These are phyloP conservation scores for Synanthedon myopaeformis DNA, from an alignment of 2,888 invertebrate genomes.

Conservation along the genomic window DNA sequence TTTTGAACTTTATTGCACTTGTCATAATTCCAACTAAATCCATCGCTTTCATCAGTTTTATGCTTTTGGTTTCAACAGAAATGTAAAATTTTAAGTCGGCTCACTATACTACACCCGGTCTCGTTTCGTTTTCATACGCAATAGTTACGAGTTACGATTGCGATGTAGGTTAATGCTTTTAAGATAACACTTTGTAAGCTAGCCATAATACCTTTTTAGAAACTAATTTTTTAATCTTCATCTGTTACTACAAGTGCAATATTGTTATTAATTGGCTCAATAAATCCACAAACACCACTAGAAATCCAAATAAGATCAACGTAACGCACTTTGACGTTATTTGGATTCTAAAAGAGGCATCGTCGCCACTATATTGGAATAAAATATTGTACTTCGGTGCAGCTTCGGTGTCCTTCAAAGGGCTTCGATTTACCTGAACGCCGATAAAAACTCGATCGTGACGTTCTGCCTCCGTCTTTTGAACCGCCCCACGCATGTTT, in stretches of 20 bases:
- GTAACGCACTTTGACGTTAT: too few species aligned
- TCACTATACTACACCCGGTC: slow-evolving; percentile 26
- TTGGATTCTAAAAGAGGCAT: too few species aligned
- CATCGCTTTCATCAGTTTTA: slow-evolving; percentile 28
- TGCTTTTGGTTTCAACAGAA: slow-evolving; percentile 53
- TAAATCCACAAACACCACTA: too few species aligned
- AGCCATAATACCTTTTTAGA: slow-evolving; percentile 6
- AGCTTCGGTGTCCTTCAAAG: slow-evolving; percentile 5
- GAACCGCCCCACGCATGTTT: slow-evolving; percentile 31
- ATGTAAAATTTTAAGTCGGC: slow-evolving; percentile 36
- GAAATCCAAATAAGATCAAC: too few species aligned
- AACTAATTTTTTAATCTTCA: slow-evolving; percentile 19
- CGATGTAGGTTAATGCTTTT: slow-evolving; percentile 57
- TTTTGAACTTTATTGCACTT: slow-evolving; percentile 18
- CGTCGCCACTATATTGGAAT: too few species aligned
- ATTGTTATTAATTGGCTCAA: slow-evolving; percentile 15
- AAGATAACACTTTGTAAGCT: slow-evolving; percentile 28
- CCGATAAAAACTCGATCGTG: slow-evolving; percentile 46
- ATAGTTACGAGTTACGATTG: slow-evolving; percentile 44
- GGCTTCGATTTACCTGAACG: slow-evolving; percentile 23
- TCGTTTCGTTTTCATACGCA: slow-evolving; percentile 44
- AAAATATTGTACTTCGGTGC: background rate
- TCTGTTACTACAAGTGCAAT: slow-evolving; percentile 28
- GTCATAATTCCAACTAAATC: slow-evolving; percentile 19
- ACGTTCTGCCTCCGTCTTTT: slow-evolving; percentile 16